phyloP scores from a whole-genome alignment of 2,797 vertebrate species.

The Lepilemur ruficaudatus region DNA sequence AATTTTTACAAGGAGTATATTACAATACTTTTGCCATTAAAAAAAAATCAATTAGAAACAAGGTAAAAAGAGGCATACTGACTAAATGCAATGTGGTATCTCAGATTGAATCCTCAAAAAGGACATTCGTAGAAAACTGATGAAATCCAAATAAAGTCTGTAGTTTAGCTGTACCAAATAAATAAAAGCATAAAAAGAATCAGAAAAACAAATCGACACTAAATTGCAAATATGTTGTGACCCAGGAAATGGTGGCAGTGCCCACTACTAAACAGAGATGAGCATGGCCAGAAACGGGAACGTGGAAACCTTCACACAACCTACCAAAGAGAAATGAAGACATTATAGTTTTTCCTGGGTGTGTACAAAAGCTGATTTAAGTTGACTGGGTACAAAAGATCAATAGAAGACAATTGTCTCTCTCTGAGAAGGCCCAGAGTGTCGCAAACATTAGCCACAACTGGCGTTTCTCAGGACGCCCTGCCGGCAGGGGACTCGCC shows the following conservation, averaged over 20 bases:
- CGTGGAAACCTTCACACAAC: accelerated
- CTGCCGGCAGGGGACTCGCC: neutral
- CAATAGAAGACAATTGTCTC: neutral
- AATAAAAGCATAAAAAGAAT: neutral
- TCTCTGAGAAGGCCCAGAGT: neutral
- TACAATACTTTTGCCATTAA: neutral
- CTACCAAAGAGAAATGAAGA: neutral
- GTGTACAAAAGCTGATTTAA: neutral
- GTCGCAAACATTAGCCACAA: neutral
- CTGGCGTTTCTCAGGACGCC: neutral
- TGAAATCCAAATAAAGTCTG: neutral
- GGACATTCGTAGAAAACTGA: neutral
- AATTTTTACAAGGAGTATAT: neutral
- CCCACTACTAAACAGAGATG: neutral
- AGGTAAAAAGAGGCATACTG: neutral
- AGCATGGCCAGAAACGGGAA: neutral
- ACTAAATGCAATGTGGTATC: neutral
- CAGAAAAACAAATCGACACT: neutral
- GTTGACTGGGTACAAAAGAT: neutral
- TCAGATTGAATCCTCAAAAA: neutral
- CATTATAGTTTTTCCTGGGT: accelerated
- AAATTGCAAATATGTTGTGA: neutral
- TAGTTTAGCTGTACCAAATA: neutral
- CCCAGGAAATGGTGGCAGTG: neutral
- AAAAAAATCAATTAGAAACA: neutral